phyloP scores from a whole-genome alignment of 2,888 invertebrate species.

The Alviniconcha strummeri region DNA sequence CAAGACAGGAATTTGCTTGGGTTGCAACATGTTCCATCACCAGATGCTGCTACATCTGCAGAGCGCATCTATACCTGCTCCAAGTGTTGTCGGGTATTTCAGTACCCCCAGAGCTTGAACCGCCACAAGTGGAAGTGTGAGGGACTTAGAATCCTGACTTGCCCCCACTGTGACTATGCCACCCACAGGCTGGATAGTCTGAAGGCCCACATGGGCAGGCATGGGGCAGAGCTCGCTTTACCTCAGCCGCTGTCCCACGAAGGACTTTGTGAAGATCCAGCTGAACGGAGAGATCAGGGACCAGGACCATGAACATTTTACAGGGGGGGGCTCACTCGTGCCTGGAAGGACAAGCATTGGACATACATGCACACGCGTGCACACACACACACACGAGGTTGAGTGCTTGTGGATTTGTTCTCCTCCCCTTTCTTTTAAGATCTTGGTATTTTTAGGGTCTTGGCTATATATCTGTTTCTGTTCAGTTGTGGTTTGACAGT shows the following conservation, averaged over 20 bases:
- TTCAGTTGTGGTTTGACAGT: not conserved
- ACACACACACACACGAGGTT: not conserved
- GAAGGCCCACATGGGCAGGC: slow-evolving; percentile 25
- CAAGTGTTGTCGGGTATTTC: slow-evolving; percentile 27
- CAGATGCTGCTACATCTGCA: not conserved
- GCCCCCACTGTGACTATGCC: slow-evolving; percentile 32
- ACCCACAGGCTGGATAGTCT: slow-evolving; percentile 34
- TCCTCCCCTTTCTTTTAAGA: not conserved
- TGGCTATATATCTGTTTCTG: not conserved
- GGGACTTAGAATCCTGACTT: slow-evolving; percentile 34
- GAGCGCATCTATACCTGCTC: not conserved
- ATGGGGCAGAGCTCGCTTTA: not conserved
- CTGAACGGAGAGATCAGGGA: not conserved
- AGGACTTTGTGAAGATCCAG: not conserved
- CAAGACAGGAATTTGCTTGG: not conserved
- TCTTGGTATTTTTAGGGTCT: not conserved
- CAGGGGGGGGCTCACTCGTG: too few relatives aligned
- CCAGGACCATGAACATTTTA: not conserved
- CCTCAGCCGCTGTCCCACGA: not conserved
- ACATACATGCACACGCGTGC: not conserved
- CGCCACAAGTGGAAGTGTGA: slow-evolving; percentile 42
- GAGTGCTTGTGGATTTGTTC: not conserved
- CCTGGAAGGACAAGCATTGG: too few relatives aligned
- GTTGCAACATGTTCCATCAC: not conserved
- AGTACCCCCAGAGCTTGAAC: slow-evolving; percentile 34